Percentiles rank a stretch among this genome's conserved stretches.
These are phyloP conservation scores for Triplophysa dalaica DNA, from an alignment of 2,113 vertebrate species.

Conservation along the genomic window DNA sequence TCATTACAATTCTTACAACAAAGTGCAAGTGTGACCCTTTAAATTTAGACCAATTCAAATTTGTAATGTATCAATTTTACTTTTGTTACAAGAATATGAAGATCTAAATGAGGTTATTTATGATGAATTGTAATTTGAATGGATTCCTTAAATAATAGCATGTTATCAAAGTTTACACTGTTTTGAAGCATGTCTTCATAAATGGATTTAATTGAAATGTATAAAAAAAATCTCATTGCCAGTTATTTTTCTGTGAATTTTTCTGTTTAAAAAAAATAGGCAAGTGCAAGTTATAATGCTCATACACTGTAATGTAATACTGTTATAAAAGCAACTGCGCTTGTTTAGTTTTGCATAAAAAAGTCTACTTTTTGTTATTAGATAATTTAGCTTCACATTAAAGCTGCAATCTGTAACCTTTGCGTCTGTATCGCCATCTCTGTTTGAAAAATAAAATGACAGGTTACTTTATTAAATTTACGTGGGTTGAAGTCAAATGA, in stretches of 20 bases:
- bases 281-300: neutral
- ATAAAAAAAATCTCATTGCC: neutral
- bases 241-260: too few relatives aligned
- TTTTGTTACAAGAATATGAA: constrained; percentile 19
- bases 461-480: too few relatives aligned
- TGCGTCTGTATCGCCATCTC: too few relatives aligned
- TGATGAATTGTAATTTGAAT: constrained; percentile 29
- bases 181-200: neutral
- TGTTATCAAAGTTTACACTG: neutral
- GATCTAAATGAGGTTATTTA: constrained; percentile 33
- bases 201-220: neutral
- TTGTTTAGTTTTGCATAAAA: too few relatives aligned
- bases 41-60: constrained; percentile 19
- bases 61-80: constrained; percentile 37
- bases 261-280: neutral
- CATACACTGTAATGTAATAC: too few relatives aligned
- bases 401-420: too few relatives aligned
- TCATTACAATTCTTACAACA: constrained; percentile 13
- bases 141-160: neutral
- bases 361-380: too few relatives aligned
- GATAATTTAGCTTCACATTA: too few relatives aligned
- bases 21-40: constrained; percentile 20
- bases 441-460: too few relatives aligned
- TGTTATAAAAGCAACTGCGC: too few relatives aligned
- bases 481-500: too few relatives aligned